Conservation (phyloP, 2,113 vertebrate species). For the Melanocharis versteri region DNA sequence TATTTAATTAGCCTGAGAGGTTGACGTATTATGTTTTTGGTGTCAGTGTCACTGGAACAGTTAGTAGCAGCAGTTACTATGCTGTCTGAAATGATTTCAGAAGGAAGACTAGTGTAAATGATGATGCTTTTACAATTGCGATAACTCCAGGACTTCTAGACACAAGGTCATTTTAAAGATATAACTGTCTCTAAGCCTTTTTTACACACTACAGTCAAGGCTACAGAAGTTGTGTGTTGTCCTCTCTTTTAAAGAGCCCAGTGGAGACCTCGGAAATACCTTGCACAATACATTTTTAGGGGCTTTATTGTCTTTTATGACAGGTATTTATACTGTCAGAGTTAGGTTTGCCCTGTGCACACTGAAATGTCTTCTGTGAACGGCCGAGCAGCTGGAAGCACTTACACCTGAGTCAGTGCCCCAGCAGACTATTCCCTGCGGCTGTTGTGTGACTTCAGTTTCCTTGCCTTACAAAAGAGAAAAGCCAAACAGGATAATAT, state of each 20-base stretch:
- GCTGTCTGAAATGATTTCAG: not conserved
- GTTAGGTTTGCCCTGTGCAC: not conserved
- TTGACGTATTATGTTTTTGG: not conserved
- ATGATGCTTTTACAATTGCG: not conserved
- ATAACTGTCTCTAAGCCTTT: not conserved
- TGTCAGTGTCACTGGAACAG: not conserved
- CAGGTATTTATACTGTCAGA: not conserved
- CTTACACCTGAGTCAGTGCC: not conserved
- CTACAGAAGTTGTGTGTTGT: not conserved
- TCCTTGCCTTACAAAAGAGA: not conserved
- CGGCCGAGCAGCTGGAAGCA: accelerated
- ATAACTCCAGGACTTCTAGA: not conserved
- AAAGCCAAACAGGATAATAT: not conserved
- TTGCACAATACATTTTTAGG: not conserved
- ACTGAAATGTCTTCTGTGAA: not conserved
- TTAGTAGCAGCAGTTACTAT: not conserved
- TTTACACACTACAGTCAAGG: not conserved
- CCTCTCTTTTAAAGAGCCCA: not conserved
- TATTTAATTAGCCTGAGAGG: not conserved
- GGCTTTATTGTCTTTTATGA: not conserved
- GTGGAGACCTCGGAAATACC: not conserved
- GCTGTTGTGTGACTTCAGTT: not conserved
- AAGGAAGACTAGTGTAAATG: not conserved
- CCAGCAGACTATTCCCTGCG: not conserved
- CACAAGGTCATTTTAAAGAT: not conserved